Evolutionary conservation across 1,140 invertebrate genomes (phyloP), one percentile per base, ranked within the genome.

Genomic region (Steinernema feltiae): DNA sequence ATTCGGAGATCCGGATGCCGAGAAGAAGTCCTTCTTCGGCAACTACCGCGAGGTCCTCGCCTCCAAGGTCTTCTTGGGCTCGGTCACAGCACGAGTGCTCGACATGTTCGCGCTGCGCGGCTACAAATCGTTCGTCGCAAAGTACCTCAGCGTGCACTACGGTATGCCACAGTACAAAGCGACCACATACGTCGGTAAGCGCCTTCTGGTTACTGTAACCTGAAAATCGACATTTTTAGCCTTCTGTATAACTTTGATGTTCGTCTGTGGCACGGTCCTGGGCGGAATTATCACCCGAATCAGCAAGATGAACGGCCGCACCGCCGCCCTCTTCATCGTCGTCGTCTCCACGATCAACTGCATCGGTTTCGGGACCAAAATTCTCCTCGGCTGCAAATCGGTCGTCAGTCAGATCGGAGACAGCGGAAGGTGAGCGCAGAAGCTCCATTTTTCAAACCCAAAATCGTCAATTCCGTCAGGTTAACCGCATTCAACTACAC

Each of bases 141-240:
- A 85, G 73, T 85, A 86, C 73, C 69, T 85, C 48, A 85, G 85
- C 72, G 78, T 83, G 70, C 84, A 85, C 69, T 85, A 81, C 76
- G 84, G 84, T 30, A 82, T 85, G 46, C 85, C 84, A 24, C 84
- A 82, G 48, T 86, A 86, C 71, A 70, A 79, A 72, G 84, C 86
- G 31, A 84, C 86, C 71, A 53, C 71, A 1, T 82, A 82, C 18
- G 85, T 85, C 82, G 84, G 84, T 85, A 80, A 46, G 81, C 73
- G 1, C 48, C 3, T 27, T 32, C 21, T 17, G 7, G 18, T 41
- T 18, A 18, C 18, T 41, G 7, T 18, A 41, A 7, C 35, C 35
- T 41, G 7, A 7, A 41, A 41, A 41, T 41, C 35, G 1, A n/a
- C 18, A n/a, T 18, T 70, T 85, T 72, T 63, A 83, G 82, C 80